Conservation (phyloP, 2,888 invertebrate species). For the Epinotia demarniana region DNA sequence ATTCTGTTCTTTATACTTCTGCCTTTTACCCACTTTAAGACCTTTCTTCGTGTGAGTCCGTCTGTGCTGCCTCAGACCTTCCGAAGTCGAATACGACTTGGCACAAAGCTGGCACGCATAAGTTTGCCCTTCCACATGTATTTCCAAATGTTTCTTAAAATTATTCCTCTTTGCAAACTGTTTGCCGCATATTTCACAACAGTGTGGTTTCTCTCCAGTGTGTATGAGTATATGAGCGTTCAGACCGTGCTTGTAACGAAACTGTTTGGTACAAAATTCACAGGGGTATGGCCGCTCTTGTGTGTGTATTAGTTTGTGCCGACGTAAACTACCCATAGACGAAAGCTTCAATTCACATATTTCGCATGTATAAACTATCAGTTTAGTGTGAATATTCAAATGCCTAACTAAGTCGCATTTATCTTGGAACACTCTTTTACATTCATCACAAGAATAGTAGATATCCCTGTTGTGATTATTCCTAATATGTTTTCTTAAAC, state of each 20-base stretch:
- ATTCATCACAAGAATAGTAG: neutral
- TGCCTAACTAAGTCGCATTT: slow-evolving; percentile 1
- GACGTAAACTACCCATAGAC: neutral
- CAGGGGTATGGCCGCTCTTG: neutral
- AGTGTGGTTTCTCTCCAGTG: slow-evolving; percentile 19
- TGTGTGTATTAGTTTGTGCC: slow-evolving; percentile 17
- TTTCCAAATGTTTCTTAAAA: slow-evolving; percentile 15
- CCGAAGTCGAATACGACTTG: slow-evolving; percentile 24
- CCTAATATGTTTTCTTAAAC: slow-evolving; percentile 3
- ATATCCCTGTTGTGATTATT: neutral
- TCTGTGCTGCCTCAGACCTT: slow-evolving; percentile 20
- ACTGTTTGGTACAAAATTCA: neutral
- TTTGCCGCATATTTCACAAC: slow-evolving; percentile 16
- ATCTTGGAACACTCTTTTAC: slow-evolving; percentile 1
- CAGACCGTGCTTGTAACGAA: neutral
- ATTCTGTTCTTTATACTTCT: neutral
- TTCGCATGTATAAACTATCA: slow-evolving; percentile 9
- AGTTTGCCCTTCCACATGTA: slow-evolving; percentile 11
- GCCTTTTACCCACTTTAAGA: neutral
- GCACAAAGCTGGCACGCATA: slow-evolving; percentile 15
- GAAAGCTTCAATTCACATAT: neutral
- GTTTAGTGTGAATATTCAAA: neutral
- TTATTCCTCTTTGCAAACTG: neutral
- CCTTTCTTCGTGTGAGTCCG: slow-evolving; percentile 15
- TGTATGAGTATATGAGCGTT: neutral